Evolutionary conservation across 1,140 invertebrate species (phyloP).

Genomic region (Tetraneura akinire): DNA sequence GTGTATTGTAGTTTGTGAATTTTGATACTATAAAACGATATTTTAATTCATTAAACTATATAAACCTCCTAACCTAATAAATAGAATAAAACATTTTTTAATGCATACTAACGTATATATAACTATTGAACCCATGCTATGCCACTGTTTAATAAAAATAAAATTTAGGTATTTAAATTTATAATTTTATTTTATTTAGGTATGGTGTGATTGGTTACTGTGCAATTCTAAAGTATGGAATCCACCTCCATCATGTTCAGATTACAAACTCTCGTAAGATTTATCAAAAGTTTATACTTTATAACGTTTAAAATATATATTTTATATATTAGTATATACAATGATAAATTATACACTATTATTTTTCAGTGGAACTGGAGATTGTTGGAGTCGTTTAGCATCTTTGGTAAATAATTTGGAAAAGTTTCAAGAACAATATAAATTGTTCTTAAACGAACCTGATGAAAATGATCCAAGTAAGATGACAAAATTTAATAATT

Average conservation of each 20-base stretch:
- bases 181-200: conserved; percentile 61
- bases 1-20: too few species aligned
- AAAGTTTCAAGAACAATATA: conserved; percentile 64
- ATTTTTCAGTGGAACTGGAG: conserved; percentile 67
- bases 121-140: too few species aligned
- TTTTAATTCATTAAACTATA: too few species aligned
- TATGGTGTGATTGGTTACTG: conserved; percentile 90
- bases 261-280: conserved; percentile 70
- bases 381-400: conserved; percentile 78
- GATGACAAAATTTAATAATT: background rate
- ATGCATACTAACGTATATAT: too few species aligned
- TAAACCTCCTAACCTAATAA: too few species aligned
- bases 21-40: too few species aligned
- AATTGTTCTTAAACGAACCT: conserved; percentile 55
- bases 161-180: conserved; percentile 18
- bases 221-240: conserved; percentile 83
- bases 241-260: conserved; percentile 76
- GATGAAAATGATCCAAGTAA: conserved; percentile 48
- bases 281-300: background rate
- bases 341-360: background rate
- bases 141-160: too few species aligned
- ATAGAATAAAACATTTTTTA: too few species aligned
- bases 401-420: conserved; percentile 74
- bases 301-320: background rate
- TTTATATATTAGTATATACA: background rate